phyloP scores from a whole-genome alignment of 1,140 invertebrate species.

The Caenorhabditis tropicalis region DNA sequence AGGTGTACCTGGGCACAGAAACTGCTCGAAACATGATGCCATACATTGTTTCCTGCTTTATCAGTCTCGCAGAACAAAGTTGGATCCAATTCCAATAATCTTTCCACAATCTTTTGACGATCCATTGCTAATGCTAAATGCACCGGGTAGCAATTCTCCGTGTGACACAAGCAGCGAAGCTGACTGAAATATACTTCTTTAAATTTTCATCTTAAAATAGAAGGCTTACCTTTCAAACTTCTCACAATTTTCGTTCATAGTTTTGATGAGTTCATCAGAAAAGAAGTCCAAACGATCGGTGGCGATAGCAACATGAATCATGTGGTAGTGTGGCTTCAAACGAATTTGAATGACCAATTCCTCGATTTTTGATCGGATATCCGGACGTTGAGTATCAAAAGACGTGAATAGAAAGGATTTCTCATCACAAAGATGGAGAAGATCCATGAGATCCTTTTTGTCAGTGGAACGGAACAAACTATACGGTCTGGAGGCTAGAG shows the following conservation, averaged over 20 bases:
- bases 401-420: slow-evolving; percentile 18
- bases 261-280: slow-evolving; percentile 49
- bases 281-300: slow-evolving; percentile 57
- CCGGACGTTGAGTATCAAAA: background rate
- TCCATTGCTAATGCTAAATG: slow-evolving; percentile 69
- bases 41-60: slow-evolving; percentile 63
- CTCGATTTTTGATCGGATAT: slow-evolving; percentile 45
- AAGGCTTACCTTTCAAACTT: background rate
- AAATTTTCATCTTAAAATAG: background rate
- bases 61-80: slow-evolving; percentile 56
- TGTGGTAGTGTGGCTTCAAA: slow-evolving; percentile 55
- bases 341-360: slow-evolving; percentile 53
- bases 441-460: slow-evolving; percentile 32
- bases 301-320: slow-evolving; percentile 58
- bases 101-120: slow-evolving; percentile 63
- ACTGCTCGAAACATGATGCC: slow-evolving; percentile 65
- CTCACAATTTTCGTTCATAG: slow-evolving; percentile 43
- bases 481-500: background rate
- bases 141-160: slow-evolving; percentile 67
- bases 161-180: slow-evolving; percentile 57
- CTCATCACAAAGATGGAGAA: slow-evolving; percentile 31
- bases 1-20: background rate
- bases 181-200: slow-evolving; percentile 58
- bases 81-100: slow-evolving; percentile 62
- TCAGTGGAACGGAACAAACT: background rate